Evolutionary conservation across 1,140 invertebrate species (phyloP).

Genomic region (Babylonia areolata): DNA sequence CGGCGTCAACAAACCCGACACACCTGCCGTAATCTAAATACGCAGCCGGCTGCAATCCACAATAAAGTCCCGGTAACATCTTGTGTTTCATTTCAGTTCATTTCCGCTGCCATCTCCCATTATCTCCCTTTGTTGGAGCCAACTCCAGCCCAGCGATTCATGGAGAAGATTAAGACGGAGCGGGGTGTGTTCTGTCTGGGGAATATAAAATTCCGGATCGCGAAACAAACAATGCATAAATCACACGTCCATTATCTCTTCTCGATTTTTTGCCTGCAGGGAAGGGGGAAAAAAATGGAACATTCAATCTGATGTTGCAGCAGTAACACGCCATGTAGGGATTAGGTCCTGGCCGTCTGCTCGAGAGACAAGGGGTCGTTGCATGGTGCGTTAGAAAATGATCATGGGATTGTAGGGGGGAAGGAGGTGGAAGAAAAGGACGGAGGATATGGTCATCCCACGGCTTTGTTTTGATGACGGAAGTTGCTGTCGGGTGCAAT

Average conservation of each 20-base stretch:
- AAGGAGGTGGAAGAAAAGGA: no score
- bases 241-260: constrained; percentile 22
- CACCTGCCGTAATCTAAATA: constrained; percentile 26
- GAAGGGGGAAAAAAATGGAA: constrained; percentile 12
- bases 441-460: neutral
- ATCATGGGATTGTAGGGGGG: neutral
- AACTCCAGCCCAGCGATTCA: neutral
- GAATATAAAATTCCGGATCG: constrained; percentile 6
- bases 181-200: neutral
- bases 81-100: constrained; percentile 25
- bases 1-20: neutral
- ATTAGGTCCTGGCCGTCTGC: constrained; percentile 2
- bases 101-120: constrained; percentile 10
- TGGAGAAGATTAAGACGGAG: neutral
- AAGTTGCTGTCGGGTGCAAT: neutral
- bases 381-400: neutral
- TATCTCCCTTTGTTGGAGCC: constrained; percentile 11
- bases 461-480: neutral
- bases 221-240: constrained; percentile 31
- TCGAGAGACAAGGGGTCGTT: constrained; percentile 9
- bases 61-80: constrained; percentile 11
- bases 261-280: neutral
- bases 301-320: constrained; percentile 9
- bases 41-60: neutral
- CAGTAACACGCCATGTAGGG: neutral